Base-by-base conservation (phyloP, 2,888 invertebrate genomes). In the Pheosia gnoma region DNA sequence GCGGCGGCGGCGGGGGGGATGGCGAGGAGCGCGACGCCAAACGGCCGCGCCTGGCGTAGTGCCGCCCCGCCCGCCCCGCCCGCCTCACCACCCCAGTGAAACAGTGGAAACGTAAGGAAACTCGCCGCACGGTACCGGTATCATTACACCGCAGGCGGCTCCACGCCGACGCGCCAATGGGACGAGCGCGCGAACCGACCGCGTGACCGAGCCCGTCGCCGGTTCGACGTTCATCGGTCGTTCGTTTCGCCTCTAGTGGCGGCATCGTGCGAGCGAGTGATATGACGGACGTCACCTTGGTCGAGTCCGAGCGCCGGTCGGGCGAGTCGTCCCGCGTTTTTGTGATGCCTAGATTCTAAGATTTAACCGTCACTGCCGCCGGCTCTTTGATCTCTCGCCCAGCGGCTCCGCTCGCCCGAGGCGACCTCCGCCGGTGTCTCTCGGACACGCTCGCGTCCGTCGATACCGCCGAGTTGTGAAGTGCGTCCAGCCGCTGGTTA, bases 31-130 rank as follows among this genome's bases (percentile, higher is more conserved):
- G 95, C 61, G 94, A 95, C 80, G 94, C 95, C 68, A 97, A 97
- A 90, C 94, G 97, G 84, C 96, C 96, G 86, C 95, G 97, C 71
- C 95, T 97, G 79, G 96, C 96, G 95, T 96, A 96, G 96, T 95
- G 90, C 57, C 63, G 47, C 61, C 56, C 83, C 84, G 79, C 36
- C 81, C 70, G 77, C 75, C 77, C 86, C 82, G 84, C 84, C 84
- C 83, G 71, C 68, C 63, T 55, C 59, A 59, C 64, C 74, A 68
- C 69, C 77, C 85, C 85, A 84, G 85, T 83, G 81, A 82, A 72
- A 67, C 67, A 63, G 72, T 70, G 70, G 64, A 60, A 68, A 57
- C 65, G 75, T 76, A 80, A 77, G 67, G 68, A 73, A 68, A 63
- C 64, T 71, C 63, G 67, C 65, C 75, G 68, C 67, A 74, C 61